These are phyloP conservation scores for Lateolabrax maculatus DNA, from an alignment of 2,797 vertebrate genomes.

Conservation along the genomic window DNA sequence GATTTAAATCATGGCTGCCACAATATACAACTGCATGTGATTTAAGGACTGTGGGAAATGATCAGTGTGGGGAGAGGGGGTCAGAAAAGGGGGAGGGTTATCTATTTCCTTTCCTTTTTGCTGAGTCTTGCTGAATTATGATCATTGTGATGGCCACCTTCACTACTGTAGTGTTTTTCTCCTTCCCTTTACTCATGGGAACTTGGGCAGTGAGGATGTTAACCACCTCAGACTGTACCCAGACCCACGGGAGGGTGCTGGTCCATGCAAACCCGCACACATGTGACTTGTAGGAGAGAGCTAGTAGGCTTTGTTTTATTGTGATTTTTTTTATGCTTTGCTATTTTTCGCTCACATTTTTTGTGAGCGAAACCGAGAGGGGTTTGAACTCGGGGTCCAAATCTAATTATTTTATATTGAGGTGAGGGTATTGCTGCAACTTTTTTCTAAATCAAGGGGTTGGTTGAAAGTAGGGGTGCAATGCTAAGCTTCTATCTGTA, in stretches of 20 bases:
- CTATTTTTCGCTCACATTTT: too few species aligned
- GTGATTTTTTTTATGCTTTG: too few species aligned
- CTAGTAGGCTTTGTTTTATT: not conserved
- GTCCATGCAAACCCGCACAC: too few species aligned
- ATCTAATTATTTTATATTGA: not conserved
- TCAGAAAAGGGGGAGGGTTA: not conserved
- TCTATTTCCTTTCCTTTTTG: not conserved
- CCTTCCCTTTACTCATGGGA: not conserved
- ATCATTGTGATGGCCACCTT: not conserved
- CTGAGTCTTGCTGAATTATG: not conserved
- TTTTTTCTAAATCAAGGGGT: not conserved
- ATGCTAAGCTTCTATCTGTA: not conserved
- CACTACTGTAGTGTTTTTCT: not conserved
- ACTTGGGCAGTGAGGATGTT: not conserved
- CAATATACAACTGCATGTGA: constrained; percentile 18
- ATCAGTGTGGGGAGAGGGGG: not conserved
- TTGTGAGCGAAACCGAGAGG: too few species aligned
- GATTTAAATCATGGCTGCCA: constrained; percentile 41
- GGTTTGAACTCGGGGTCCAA: too few species aligned
- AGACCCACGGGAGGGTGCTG: not conserved
- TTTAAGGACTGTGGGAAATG: constrained; percentile 32
- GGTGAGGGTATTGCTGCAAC: not conserved
- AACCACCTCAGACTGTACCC: not conserved
- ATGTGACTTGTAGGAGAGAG: not conserved
- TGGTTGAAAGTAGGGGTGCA: not conserved